Evolutionary conservation across 2,888 invertebrate species (phyloP).

Genomic region (Drosophila fulvimacula): DNA sequence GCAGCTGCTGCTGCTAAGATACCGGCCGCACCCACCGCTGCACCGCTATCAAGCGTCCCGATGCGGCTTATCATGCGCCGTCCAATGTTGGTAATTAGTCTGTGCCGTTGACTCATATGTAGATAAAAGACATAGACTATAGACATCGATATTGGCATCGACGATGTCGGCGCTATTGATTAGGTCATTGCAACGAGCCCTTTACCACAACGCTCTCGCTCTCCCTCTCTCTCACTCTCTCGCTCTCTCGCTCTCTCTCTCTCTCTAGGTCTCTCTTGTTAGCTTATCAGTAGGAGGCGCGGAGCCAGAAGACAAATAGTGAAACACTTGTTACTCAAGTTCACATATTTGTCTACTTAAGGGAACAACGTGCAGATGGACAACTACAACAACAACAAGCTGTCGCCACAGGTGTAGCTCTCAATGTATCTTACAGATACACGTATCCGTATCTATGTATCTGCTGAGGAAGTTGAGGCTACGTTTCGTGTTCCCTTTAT

Average conservation of each 20-base stretch:
- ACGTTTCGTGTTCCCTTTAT: slow-evolving; percentile 17
- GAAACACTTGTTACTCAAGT: slow-evolving; percentile 72
- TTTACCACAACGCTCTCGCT: not conserved
- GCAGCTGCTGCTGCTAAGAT: slow-evolving; percentile 17
- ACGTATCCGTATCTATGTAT: slow-evolving; percentile 8
- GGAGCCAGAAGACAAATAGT: slow-evolving; percentile 48
- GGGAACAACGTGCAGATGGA: slow-evolving; percentile 19
- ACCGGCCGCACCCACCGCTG: not conserved
- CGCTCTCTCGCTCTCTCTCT: not conserved
- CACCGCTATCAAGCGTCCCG: not conserved
- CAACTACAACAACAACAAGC: slow-evolving; percentile 9
- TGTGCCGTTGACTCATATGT: slow-evolving; percentile 22
- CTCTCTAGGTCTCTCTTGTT: not conserved
- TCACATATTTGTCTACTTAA: slow-evolving; percentile 61
- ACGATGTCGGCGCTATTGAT: slow-evolving; percentile 59
- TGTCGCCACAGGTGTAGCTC: slow-evolving; percentile 60
- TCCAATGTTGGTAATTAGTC: slow-evolving; percentile 32
- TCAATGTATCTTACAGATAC: not conserved
- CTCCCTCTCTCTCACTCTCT: not conserved
- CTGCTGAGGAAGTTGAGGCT: slow-evolving; percentile 39
- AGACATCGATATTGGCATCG: slow-evolving; percentile 15
- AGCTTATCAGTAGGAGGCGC: slow-evolving; percentile 41
- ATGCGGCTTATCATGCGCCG: slow-evolving; percentile 32
- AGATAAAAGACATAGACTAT: slow-evolving; percentile 35
- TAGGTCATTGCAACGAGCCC: slow-evolving; percentile 16